Percentiles rank a stretch among this genome's conserved stretches.
These are phyloP conservation scores for Asobara japonica DNA, from an alignment of 1,140 invertebrate species.

Conservation along the genomic window DNA sequence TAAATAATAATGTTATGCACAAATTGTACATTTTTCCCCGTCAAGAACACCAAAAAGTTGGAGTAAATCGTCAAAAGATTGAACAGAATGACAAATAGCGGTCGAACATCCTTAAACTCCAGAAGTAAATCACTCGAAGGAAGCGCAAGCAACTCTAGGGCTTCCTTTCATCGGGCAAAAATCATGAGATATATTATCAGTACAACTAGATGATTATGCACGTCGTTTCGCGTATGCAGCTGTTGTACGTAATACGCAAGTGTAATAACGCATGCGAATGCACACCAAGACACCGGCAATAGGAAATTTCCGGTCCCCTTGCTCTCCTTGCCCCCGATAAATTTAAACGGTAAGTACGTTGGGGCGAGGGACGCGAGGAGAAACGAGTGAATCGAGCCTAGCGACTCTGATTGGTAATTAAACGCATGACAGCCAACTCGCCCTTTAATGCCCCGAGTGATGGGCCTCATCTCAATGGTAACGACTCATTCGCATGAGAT, in stretches of 20 bases:
- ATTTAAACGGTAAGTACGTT: not conserved
- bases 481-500: conserved; percentile 33
- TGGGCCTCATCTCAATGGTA: conserved; percentile 26
- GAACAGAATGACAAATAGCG: too few relatives aligned
- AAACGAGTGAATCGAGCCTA: conserved; percentile 5
- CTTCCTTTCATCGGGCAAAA: conserved; percentile 21
- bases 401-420: conserved; percentile 38
- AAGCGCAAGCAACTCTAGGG: not conserved
- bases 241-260: not conserved
- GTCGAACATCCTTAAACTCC: too few relatives aligned
- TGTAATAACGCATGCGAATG: not conserved
- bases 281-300: not conserved
- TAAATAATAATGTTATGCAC: too few relatives aligned
- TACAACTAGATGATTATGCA: conserved; percentile 18
- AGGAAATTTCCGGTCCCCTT: not conserved
- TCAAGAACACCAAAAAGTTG: too few relatives aligned
- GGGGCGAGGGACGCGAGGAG: not conserved
- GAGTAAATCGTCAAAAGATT: too few relatives aligned
- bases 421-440: conserved; percentile 35
- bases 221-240: conserved; percentile 21
- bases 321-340: not conserved
- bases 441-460: conserved; percentile 16
- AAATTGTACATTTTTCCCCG: too few relatives aligned
- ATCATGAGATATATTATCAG: conserved; percentile 6
- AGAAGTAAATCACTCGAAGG: not conserved